Evolutionary conservation across 2,888 invertebrate genomes (phyloP), one percentile per base, ranked within the genome.

Genomic region (Heteropelma amictum): DNA sequence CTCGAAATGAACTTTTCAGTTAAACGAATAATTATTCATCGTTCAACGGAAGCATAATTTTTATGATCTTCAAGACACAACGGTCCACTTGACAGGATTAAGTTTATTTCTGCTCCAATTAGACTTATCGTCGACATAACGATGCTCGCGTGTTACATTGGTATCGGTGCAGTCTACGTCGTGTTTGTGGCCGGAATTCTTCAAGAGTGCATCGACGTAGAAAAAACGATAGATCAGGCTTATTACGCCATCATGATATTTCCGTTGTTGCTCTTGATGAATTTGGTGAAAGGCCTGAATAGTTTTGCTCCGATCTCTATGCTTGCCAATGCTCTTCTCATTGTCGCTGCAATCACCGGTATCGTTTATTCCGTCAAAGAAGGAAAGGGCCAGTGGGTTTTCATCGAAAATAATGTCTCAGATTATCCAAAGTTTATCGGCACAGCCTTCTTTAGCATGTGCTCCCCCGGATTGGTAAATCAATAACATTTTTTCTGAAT

Each of bases 381-480:
- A 10, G 80, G 81, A 0, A 75, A 78, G 5, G 78, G 80, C 1
- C 47, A 68, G 1, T 83, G 82, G 83, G 63, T 61, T 0, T 42
- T 49, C n/a, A n/a, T 85, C 3, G 74, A 67, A 3, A 63, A 74
- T 1, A 63, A 81, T n/a, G 5, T 81, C 0, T 14, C 49, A 0
- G 14, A 67, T 2, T 85, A 85, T 63, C 82, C 84, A 0, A 83
- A 80, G 61, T 84, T 85, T 51, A 58, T 85, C 4, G 84, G 83
- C 0, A 76, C 79, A 3, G 80, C 80, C 3, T 82, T 84, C 42
- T 85, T 84, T 76, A 78, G 83, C 40, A 75, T 85, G 72, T 77
- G 77, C 28, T 84, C 84, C 0, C 84, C 84, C 0, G 84, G 82
- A 54, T 54, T 85, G 75, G 85, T 84, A 60, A 49, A 45, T 40